Conservation (phyloP, 2,113 vertebrate genomes). For the Catagonus wagneri region DNA sequence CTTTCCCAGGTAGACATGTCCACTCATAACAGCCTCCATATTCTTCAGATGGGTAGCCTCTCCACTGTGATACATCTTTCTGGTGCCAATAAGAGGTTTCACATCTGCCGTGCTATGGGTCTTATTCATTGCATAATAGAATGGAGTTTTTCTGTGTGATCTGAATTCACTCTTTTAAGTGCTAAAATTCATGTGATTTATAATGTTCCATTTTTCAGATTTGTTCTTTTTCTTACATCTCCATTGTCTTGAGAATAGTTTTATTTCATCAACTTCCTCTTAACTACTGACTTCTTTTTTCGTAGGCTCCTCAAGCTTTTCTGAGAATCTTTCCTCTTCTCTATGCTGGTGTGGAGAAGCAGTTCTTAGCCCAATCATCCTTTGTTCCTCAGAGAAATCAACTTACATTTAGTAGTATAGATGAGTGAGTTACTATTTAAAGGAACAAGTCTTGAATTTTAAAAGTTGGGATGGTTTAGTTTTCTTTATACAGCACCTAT, state of each 20-base stretch:
- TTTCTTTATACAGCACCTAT: not conserved
- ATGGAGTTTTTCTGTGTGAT: not conserved
- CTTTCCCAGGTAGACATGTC: not conserved
- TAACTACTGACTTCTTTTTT: not conserved
- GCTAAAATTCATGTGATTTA: not conserved
- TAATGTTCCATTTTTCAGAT: not conserved
- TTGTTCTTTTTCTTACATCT: not conserved
- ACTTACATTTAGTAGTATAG: not conserved
- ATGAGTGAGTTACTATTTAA: slow-evolving; percentile 13
- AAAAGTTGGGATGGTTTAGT: not conserved
- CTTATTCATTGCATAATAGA: not conserved
- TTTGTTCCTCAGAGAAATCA: not conserved
- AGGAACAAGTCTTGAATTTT: slow-evolving; percentile 34
- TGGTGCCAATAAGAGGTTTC: not conserved
- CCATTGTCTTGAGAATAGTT: slow-evolving; percentile 7
- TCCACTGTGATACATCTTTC: not conserved
- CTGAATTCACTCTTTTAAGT: not conserved
- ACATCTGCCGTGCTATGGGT: not conserved
- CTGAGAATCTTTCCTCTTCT: not conserved
- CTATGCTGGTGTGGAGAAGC: not conserved
- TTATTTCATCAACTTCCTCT: not conserved
- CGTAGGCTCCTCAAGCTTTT: not conserved
- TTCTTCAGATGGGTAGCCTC: not conserved
- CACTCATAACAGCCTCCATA: not conserved
- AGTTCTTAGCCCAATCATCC: not conserved